Evolutionary conservation across 1,140 invertebrate genomes (phyloP).

Genomic region (Zophobas morio): DNA sequence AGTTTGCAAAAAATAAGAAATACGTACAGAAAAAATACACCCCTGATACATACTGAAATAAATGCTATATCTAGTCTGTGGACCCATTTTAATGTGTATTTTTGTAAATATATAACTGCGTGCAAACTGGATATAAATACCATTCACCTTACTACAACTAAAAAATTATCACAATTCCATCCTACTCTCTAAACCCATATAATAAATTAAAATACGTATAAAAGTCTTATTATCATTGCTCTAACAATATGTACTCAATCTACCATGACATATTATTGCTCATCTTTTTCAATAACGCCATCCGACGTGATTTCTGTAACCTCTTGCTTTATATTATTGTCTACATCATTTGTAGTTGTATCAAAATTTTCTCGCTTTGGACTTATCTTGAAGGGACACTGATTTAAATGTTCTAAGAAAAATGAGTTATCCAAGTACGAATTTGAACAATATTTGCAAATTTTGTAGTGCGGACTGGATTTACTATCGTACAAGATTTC

Average conservation of each 20-base stretch:
- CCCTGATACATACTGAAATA: slow-evolving; percentile 21
- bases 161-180: slow-evolving; percentile 45
- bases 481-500: slow-evolving; percentile 31
- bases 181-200: slow-evolving; percentile 44
- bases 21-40: background rate
- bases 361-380: slow-evolving; percentile 37
- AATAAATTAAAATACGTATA: slow-evolving; percentile 42
- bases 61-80: slow-evolving; percentile 32
- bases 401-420: slow-evolving; percentile 52
- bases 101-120: slow-evolving; percentile 40
- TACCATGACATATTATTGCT: slow-evolving; percentile 32
- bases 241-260: background rate
- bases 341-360: slow-evolving; percentile 27
- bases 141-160: slow-evolving; percentile 45
- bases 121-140: slow-evolving; percentile 48
- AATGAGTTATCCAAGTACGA: slow-evolving; percentile 46
- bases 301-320: slow-evolving; percentile 35
- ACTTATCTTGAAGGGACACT: slow-evolving; percentile 48
- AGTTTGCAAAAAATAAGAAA: slow-evolving; percentile 12
- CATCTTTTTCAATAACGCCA: slow-evolving; percentile 26
- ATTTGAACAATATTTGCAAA: slow-evolving; percentile 50
- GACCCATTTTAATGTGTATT: slow-evolving; percentile 34
- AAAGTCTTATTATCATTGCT: slow-evolving; percentile 46
- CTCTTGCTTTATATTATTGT: slow-evolving; percentile 52
- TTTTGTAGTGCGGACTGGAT: slow-evolving; percentile 43